Evolutionary conservation across 2,797 vertebrate species (phyloP).

Genomic region (Tauraco hartlaubi): DNA sequence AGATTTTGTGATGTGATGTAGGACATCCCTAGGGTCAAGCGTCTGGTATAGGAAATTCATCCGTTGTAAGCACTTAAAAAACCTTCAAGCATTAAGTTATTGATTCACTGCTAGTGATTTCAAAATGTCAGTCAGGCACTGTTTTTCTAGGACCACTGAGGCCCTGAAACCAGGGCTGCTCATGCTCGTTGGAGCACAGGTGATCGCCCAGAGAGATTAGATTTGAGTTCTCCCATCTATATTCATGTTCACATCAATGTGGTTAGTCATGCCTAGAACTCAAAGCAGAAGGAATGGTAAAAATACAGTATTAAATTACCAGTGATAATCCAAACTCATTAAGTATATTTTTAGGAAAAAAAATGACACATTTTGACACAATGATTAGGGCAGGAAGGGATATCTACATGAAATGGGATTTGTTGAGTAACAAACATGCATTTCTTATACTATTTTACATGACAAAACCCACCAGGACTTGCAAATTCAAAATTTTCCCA

Average conservation of each 20-base stretch:
- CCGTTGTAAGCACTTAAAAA: background rate
- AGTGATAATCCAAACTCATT: background rate
- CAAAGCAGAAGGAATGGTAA: background rate
- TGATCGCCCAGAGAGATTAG: background rate
- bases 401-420: background rate
- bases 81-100: background rate
- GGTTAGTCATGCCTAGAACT: background rate
- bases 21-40: background rate
- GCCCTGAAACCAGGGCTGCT: background rate
- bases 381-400: background rate
- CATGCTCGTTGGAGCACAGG: background rate
- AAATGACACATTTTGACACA: background rate
- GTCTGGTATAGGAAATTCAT: background rate
- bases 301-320: background rate
- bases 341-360: background rate
- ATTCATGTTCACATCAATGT: rapidly evolving
- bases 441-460: background rate
- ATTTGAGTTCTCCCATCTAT: background rate
- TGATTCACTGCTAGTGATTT: background rate
- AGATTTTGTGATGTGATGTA: background rate
- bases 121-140: background rate
- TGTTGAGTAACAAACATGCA: background rate
- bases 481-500: background rate
- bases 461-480: background rate
- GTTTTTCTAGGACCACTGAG: background rate